Evolutionary conservation across 1,140 invertebrate species (phyloP), one percentile per base, ranked within the genome.

Genomic region (Sogatella furcifera): DNA sequence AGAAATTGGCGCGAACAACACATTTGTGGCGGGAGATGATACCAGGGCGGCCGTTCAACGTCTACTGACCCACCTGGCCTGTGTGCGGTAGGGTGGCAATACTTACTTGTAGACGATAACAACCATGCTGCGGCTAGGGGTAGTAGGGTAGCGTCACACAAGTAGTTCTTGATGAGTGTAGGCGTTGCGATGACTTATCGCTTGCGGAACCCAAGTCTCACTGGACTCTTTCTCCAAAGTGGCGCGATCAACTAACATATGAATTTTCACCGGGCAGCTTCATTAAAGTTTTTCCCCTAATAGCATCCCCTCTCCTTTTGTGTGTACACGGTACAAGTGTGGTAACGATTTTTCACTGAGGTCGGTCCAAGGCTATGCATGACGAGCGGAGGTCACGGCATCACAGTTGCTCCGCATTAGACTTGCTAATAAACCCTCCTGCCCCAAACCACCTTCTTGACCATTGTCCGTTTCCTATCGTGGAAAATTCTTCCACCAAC

Each of bases 331-430:
- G 15, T 19, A 19, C 15, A 19, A 49, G 46, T 49, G 21, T 17
- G 46, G 46, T 49, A 49, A 49, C 46, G 46, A 49, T 49, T 49
- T 49, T 49, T 49, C 46, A 19, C 9, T 17, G 46, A 49, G 46
- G 46, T 49, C 46, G 46, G 21, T 19, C 46, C 46, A 49, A 49
- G 46, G 46, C 46, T 49, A 22, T 49, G 46, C 46, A 49, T 49
- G 46, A 49, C 46, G 46, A 49, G 46, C 46, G 46, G 46, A 49
- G 46, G 46, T 49, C 46, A 49, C 46, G 46, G 46, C 46, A 49
- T 49, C 15, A 38, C 34, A 49, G 46, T 22, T 49, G 21, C 46
- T 49, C 46, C 15, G 21, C 46, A 49, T 49, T 49, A 49, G 46
- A 49, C 46, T 49, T 49, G 6, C 2, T 49, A 49, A 49, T 49